Conservation (phyloP, 2,113 vertebrate species). For the Myotis yumanensis region DNA sequence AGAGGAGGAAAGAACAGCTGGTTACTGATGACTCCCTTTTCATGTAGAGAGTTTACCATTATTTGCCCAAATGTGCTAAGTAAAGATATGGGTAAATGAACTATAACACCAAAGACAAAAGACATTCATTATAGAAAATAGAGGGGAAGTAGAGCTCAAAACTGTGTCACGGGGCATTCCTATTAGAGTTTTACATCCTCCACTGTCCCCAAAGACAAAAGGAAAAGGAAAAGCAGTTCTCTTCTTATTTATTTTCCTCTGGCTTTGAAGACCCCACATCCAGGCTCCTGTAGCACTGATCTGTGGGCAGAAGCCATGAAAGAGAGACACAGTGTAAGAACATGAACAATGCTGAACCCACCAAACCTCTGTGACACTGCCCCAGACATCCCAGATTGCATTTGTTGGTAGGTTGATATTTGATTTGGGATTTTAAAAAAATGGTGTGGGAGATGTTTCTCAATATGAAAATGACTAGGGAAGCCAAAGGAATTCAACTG, state of each 20-base stretch:
- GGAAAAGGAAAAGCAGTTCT: conserved; percentile 21
- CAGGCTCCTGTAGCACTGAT: background rate
- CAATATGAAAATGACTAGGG: background rate
- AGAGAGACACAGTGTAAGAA: background rate
- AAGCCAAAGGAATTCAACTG: background rate
- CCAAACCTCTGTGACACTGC: background rate
- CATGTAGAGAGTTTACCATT: background rate
- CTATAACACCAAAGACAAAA: background rate
- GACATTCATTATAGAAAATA: conserved; percentile 23
- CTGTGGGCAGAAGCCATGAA: background rate
- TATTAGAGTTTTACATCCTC: background rate
- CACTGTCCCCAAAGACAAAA: background rate
- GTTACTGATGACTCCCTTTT: background rate
- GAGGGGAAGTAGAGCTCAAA: background rate
- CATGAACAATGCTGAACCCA: background rate
- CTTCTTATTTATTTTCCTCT: background rate
- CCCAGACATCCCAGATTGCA: background rate
- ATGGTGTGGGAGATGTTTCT: background rate
- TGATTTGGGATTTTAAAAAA: background rate
- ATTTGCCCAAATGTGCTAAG: background rate
- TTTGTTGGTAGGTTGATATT: background rate
- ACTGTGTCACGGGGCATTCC: background rate
- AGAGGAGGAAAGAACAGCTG: background rate
- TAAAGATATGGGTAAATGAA: background rate
- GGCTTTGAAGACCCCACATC: background rate